A percentile compares a stretch with the other conserved stretches of the same genome.
Evolutionary conservation across 37 sponge, comb jelly and placozoan genomes (phyloP).

Genomic region (Ephydatia muelleri): DNA sequence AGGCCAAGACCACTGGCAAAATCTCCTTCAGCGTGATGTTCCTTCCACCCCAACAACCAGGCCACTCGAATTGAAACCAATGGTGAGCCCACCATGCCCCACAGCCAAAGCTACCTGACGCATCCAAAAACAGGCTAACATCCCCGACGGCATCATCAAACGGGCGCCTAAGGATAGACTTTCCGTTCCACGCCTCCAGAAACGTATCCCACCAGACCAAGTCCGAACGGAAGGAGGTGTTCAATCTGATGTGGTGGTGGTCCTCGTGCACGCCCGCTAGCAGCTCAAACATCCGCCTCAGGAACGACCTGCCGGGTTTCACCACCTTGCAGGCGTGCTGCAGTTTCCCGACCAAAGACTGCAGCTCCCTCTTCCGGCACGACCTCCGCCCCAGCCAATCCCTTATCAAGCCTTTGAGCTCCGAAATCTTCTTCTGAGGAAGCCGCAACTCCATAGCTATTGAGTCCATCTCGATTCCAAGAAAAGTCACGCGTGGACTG

Average conservation of each 20-base stretch:
- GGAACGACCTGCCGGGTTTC: conserved; percentile 10
- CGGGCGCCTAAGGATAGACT: neutral
- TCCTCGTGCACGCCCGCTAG: conserved; percentile 18
- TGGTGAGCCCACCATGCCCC: conserved; percentile 3
- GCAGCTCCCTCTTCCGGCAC: conserved; percentile 17
- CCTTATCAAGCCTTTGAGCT: conserved; percentile 11
- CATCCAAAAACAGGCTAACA: conserved; percentile 11
- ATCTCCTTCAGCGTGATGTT: conserved; percentile 48
- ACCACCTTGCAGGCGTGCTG: conserved; percentile 22
- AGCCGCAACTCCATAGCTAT: conserved; percentile 19
- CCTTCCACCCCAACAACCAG: neutral
- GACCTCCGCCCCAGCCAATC: neutral
- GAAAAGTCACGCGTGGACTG: conserved; percentile 7
- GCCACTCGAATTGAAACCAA: conserved; percentile 41
- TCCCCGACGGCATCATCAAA: neutral
- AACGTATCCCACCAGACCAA: conserved; percentile 34
- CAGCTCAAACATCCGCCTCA: conserved; percentile 20
- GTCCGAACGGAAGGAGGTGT: conserved; percentile 21
- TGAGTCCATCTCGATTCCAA: conserved; percentile 23
- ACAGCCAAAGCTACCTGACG: conserved; percentile 41
- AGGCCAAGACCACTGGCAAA: conserved; percentile 24
- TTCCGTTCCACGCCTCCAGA: conserved; percentile 31
- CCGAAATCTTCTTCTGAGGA: conserved; percentile 5
- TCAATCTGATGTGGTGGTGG: conserved; percentile 24
- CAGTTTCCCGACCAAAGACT: conserved; percentile 16